These are phyloP conservation scores for Smutsia temminckii DNA, from an alignment of 2,797 vertebrate species.

Conservation along the genomic window DNA sequence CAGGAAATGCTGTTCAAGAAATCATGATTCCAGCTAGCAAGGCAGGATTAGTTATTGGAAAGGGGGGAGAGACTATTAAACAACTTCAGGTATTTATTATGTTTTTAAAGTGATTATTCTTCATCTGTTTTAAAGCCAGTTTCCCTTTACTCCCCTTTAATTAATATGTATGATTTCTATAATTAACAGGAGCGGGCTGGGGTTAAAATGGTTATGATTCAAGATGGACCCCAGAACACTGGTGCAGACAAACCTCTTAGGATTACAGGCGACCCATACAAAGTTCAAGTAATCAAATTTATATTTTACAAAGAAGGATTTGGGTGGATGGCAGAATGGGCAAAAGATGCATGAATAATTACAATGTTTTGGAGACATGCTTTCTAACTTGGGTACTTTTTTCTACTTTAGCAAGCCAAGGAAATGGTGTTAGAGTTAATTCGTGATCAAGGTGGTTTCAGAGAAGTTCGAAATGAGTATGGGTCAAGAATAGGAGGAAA, in stretches of 20 bases:
- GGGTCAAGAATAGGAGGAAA: conserved; percentile 95
- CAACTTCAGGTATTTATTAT: conserved; percentile 92
- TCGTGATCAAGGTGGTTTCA: conserved; percentile 96
- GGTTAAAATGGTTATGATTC: conserved; percentile 99
- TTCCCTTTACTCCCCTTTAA: not conserved
- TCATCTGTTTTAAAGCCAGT: not conserved
- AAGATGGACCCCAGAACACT: conserved; percentile 98
- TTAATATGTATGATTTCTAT: conserved; percentile 45
- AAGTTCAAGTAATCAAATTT: conserved; percentile 92
- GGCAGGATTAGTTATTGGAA: conserved; percentile 98
- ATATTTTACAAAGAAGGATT: conserved; percentile 7
- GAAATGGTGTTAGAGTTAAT: conserved; percentile 99
- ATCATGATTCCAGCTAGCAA: conserved; percentile 98
- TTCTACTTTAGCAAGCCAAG: conserved; percentile 95
- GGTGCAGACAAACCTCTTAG: conserved; percentile 98
- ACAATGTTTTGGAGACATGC: not conserved
- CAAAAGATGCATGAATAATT: not conserved
- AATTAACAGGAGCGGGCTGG: conserved; percentile 93
- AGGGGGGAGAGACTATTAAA: conserved; percentile 99
- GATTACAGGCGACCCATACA: conserved; percentile 99
- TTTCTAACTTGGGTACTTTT: conserved; percentile 50
- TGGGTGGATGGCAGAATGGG: not conserved
- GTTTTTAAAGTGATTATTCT: not conserved
- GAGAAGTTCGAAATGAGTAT: conserved; percentile 97
- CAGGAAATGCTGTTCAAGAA: conserved; percentile 97